These are phyloP conservation scores for Brotula barbata DNA, from an alignment of 2,797 vertebrate species.

Conservation along the genomic window DNA sequence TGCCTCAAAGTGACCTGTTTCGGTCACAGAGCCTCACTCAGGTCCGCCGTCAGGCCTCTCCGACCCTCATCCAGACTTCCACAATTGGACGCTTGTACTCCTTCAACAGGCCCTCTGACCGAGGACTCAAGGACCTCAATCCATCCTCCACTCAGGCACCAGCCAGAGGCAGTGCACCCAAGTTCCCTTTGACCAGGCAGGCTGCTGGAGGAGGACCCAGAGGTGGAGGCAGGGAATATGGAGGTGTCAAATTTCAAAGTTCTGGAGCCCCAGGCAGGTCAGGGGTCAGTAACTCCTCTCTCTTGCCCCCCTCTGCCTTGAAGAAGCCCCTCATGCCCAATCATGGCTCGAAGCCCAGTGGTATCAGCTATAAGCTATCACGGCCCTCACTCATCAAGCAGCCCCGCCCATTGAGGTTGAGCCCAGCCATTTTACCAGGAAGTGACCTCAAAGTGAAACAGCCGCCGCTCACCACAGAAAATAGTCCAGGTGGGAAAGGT, in stretches of 20 bases:
- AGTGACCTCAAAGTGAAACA: constrained; percentile 34
- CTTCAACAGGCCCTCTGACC: constrained; percentile 81
- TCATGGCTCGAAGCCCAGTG: constrained; percentile 71
- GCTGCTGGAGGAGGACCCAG: constrained; percentile 43
- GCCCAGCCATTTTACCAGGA: constrained; percentile 49
- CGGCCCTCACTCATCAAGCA: constrained; percentile 85
- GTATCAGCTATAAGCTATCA: constrained; percentile 86
- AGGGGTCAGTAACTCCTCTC: constrained; percentile 44
- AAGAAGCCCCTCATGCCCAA: constrained; percentile 84
- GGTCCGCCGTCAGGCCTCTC: constrained; percentile 82
- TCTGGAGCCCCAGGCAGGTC: constrained; percentile 49
- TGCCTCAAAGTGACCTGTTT: constrained; percentile 81
- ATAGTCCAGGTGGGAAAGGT: constrained; percentile 56
- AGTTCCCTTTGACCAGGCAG: constrained; percentile 27
- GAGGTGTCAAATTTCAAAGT: constrained; percentile 14
- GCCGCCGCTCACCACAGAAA: constrained; percentile 44
- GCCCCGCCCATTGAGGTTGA: constrained; percentile 65
- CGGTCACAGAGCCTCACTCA: constrained; percentile 92
- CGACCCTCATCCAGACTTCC: constrained; percentile 62
- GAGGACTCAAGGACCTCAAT: constrained; percentile 74
- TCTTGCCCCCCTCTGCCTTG: constrained; percentile 55
- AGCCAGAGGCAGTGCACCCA: constrained; percentile 60
- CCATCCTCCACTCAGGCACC: constrained; percentile 60
- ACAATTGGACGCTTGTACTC: constrained; percentile 83
- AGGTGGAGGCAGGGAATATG: constrained; percentile 67